Base-by-base conservation (phyloP, 2,888 invertebrate species). In the Clitarchus hookeri region DNA sequence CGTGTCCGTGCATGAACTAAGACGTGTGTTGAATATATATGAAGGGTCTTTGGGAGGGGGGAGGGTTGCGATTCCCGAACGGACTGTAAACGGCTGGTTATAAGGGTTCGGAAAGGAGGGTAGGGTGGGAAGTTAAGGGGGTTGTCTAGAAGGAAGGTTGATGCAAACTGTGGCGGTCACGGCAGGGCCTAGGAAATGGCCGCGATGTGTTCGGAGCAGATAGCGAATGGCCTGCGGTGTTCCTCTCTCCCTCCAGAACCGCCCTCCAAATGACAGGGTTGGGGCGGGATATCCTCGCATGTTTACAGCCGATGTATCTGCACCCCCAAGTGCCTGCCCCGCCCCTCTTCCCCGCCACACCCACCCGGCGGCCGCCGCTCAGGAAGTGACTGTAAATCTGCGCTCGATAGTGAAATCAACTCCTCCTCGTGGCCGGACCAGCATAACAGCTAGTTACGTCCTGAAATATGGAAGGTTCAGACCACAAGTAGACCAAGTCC, bases 301-400 rank as follows among this genome's bases (percentile, higher is more conserved):
- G 65, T n/a, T 65, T n/a, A 65, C 65, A 65, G 65, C 65, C 65
- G 65, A 65, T 65, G 65, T 65, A n/a, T 65, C 65, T 65, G 65
- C 65, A 23, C 65, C 23, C 12, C 23, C 12, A 48, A 48, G 48
- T 48, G 48, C 65, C 8, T 2, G 65, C 65, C 65, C n/a, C 23
- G 23, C 19, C 23, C 19, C 8, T n/a, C 65, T 0, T n/a, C 65
- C 2, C 8, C 65, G 6, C 65, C 65, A 13, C n/a, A 8, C 65
- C 65, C 0, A n/a, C 65, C 8, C 65, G 19, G n/a, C 16, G 11
- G 11, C n/a, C 65, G 4, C 19, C 65, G 13, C 6, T 65, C 65
- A 65, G 65, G 65, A 65, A 65, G 65, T 23, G 65, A 65, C 65
- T 65, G 65, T 65, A 65, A 65, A 65, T 65, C 65, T 65, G 12